Base-by-base conservation (phyloP, 2,797 vertebrate species). In the Oryzias dopingdopingensis region DNA sequence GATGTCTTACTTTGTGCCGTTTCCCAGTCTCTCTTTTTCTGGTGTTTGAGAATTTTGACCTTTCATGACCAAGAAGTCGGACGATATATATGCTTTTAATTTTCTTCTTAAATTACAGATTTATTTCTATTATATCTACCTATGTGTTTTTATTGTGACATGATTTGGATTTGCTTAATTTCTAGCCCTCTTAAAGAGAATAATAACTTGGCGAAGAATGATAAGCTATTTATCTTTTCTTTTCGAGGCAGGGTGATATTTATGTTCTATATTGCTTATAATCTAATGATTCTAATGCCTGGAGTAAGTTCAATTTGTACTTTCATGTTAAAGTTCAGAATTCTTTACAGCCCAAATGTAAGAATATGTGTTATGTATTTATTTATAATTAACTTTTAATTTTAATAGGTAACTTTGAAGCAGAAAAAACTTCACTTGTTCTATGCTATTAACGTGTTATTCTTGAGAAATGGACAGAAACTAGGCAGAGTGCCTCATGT, bases 301-400 rank as follows among this genome's bases (percentile, higher is more conserved):
- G 57, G 57, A 72, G 57, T 77, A 58, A 53, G 4, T 44, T 50
- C 32, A 22, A 10, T 47, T 72, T 43, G 26, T 29, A 44, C 16
- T 23, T 62, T 52, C 18, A n/a, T 65, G 52, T 78, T 56, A 52
- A 59, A 62, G 57, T 43, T 37, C 6, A 12, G 53, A 32, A 20
- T 49, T 7, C 44, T 59, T 56, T 4, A 40, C 42, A 20, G 40
- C 48, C 15, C 15, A 42, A 50, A 32, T 6, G 4, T 23, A 44
- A 7, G 45, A 52, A 59, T 73, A 29, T 72, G 62, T 65, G 59
- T 70, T 49, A 70, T 70, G 63, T 83, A 70, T 83, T 86, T 78
- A 89, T 89, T 86, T 82, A 84, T 83, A 24, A 65, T 67, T 59
- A 18, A 55, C 51, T 73, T 80, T 74, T 44, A 63, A 68, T 70